Evolutionary conservation across 64 coral and sea anemone genomes (phyloP).

Genomic region (Stichodactyla mertensii): DNA sequence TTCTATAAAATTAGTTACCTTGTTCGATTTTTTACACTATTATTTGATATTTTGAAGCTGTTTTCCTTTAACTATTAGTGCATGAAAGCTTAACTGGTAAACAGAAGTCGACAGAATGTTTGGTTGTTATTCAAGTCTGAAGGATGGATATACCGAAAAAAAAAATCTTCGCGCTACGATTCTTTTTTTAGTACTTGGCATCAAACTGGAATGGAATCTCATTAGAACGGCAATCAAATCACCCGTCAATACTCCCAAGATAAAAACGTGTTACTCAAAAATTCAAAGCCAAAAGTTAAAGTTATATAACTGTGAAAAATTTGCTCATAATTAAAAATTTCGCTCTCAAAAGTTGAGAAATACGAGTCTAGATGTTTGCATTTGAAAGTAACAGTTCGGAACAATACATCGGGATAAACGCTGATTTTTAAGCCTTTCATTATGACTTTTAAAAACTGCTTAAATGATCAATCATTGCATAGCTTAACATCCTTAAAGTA

Average conservation of each 20-base stretch:
- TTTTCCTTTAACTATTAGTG: background rate
- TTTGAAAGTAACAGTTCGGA: background rate
- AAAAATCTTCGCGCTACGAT: background rate
- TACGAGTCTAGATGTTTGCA: background rate
- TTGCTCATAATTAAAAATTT: background rate
- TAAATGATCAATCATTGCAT: conserved; percentile 8
- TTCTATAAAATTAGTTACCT: background rate
- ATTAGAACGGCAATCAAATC: background rate
- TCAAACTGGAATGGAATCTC: background rate
- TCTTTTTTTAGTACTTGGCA: background rate
- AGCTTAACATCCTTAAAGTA: background rate
- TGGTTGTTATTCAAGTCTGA: background rate
- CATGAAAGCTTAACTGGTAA: background rate
- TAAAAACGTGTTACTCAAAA: background rate
- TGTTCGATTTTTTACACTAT: background rate
- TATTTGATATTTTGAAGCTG: background rate
- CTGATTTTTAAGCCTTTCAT: background rate
- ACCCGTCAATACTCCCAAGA: background rate
- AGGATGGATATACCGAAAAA: background rate
- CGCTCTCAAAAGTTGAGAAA: background rate
- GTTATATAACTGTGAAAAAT: background rate
- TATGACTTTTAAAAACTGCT: background rate
- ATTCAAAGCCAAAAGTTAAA: background rate
- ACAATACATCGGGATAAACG: background rate
- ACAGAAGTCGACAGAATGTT: background rate